phyloP scores from a whole-genome alignment of 2,797 vertebrate genomes.

The Gymnoscopelus braueri region DNA sequence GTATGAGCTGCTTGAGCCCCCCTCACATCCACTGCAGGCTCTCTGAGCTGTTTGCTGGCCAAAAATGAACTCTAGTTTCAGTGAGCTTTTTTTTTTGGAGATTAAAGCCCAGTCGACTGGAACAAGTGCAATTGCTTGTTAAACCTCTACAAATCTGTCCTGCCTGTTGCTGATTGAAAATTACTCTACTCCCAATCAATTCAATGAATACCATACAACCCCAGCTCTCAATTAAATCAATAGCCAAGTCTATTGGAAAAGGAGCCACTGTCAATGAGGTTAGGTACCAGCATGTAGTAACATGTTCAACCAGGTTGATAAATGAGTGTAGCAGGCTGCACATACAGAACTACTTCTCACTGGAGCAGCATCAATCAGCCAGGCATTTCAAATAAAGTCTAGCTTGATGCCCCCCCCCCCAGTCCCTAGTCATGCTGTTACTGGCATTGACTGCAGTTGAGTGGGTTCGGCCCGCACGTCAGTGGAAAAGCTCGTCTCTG shows the following conservation, averaged over 20 bases:
- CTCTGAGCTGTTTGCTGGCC: conserved; percentile 47
- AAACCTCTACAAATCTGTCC: conserved; percentile 58
- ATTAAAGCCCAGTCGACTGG: conserved; percentile 56
- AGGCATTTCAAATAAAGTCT: conserved; percentile 65
- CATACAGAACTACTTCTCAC: conserved; percentile 41
- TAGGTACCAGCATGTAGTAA: conserved; percentile 34
- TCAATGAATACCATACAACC: conserved; percentile 68
- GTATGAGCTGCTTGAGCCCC: conserved; percentile 62
- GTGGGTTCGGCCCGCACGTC: conserved; percentile 52
- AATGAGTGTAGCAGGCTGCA: conserved; percentile 52
- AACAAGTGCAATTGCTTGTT: conserved; percentile 65
- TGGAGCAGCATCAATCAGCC: conserved; percentile 65
- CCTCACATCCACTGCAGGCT: conserved; percentile 50
- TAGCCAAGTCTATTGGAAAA: conserved; percentile 54
- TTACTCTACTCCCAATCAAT: conserved; percentile 56
- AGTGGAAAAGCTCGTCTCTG: conserved; percentile 57
- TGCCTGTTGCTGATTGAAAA: conserved; percentile 32
- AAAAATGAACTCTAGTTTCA: conserved; percentile 67
- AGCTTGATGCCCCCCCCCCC: conserved; percentile 53
- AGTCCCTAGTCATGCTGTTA: conserved; percentile 44
- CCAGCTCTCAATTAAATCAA: conserved; percentile 58
- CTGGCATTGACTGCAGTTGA: conserved; percentile 56
- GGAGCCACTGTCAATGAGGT: conserved; percentile 43
- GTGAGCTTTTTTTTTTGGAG: conserved; percentile 51
- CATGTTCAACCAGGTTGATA: conserved; percentile 67